Percentiles rank a stretch among this genome's conserved stretches.
Conservation (phyloP, 2,113 vertebrate species). For the Oriolus oriolus region DNA sequence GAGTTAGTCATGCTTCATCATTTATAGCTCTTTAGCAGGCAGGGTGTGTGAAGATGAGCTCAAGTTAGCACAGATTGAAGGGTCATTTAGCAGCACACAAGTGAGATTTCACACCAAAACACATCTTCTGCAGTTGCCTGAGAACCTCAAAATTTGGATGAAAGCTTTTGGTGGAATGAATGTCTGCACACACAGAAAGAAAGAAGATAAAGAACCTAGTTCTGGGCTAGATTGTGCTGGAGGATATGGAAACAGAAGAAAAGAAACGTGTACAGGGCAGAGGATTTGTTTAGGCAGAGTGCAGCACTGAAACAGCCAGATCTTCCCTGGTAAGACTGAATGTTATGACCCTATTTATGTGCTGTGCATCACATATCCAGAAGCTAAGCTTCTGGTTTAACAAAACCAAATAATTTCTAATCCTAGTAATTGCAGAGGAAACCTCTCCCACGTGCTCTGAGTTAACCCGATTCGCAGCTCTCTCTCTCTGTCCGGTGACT, state of each 20-base stretch:
- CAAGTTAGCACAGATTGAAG: conserved; percentile 55
- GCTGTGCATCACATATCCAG: neutral
- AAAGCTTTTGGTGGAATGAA: neutral
- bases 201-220: neutral
- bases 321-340: neutral
- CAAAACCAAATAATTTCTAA: neutral
- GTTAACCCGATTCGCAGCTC: neutral
- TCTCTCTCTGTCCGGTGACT: neutral
- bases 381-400: neutral
- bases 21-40: conserved; percentile 54
- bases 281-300: neutral
- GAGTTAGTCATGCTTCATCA: conserved; percentile 61
- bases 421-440: neutral
- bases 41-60: conserved; percentile 36
- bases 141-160: conserved; percentile 8
- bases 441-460: neutral
- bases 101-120: conserved; percentile 24
- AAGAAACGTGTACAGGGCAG: neutral
- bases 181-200: neutral
- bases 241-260: neutral
- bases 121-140: neutral
- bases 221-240: neutral
- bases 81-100: conserved; percentile 31
- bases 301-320: neutral
- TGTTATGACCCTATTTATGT: neutral